Conservation (phyloP, 2,113 vertebrate species). For the Syngnathus scovelli region DNA sequence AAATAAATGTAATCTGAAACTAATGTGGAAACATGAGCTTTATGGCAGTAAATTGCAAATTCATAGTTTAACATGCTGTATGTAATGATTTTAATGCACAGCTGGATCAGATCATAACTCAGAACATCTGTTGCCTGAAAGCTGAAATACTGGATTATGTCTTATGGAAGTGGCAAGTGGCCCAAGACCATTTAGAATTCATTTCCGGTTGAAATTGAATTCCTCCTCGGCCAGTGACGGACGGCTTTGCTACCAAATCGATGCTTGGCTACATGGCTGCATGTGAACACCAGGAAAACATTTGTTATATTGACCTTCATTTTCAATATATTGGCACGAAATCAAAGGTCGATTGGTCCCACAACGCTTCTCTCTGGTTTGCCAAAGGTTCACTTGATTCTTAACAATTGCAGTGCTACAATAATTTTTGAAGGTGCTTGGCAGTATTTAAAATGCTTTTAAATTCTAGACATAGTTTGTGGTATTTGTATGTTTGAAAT, state of each 20-base stretch:
- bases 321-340: conserved; percentile 23
- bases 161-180: too few species aligned
- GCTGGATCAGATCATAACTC: too few species aligned
- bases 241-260: conserved; percentile 6
- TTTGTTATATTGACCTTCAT: conserved; percentile 42
- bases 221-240: not conserved
- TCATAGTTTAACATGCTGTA: too few species aligned
- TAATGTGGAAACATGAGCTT: too few species aligned
- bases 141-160: too few species aligned
- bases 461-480: too few species aligned
- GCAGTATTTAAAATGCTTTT: too few species aligned
- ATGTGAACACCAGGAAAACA: conserved; percentile 15
- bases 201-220: conserved; percentile 6
- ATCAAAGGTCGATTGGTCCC: conserved; percentile 38
- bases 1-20: too few species aligned
- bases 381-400: conserved; percentile 30
- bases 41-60: too few species aligned
- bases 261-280: conserved; percentile 9
- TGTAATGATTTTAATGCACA: too few species aligned
- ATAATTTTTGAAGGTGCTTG: too few species aligned
- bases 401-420: conserved; percentile 9
- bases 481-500: not conserved
- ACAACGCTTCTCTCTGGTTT: conserved; percentile 34
- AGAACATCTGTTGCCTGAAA: too few species aligned
- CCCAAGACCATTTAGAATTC: conserved; percentile 1